Base-by-base conservation (phyloP, 2,797 vertebrate genomes). In the Dermochelys coriacea region DNA sequence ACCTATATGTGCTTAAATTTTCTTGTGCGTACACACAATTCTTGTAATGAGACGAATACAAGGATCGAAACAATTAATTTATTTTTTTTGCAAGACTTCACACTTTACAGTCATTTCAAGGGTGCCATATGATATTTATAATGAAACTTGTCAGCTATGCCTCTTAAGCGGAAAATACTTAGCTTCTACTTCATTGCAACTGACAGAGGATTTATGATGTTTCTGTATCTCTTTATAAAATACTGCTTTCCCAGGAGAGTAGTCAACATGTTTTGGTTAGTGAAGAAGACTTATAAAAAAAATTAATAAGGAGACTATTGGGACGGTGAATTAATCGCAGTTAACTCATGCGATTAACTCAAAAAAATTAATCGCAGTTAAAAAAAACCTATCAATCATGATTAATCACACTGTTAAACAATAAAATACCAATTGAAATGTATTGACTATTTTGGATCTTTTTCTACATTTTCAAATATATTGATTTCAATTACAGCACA, bases 161-260 rank as follows among this genome's bases (percentile, higher is more conserved):
- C 71, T 93, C 83, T 89, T 71, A 93, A 95, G 34, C 83, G 41
- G n/a, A 52, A 79, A 83, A 85, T 9, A 77, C 54, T 82, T 82
- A 89, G 52, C 4, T 55, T 80, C 86, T 82, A 93, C 95, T 91
- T 64, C 82, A 61, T 61, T 61, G 34, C 51, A 94, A 87, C 49
- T 50, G 14, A 82, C 19, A 15, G n/a, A n/a, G 87, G 90, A 94
- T 94, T 95, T 93, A 88, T 77, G n/a, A 85, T 61, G 87, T 71
- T 52, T 50, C 93, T 93, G 81, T 90, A 31, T 61, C 59, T 93
- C 37, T 85, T 37, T 85, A 0, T 57, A 82, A 41, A n/a, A 81
- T 89, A 94, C 1, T 84, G 87, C 41, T 31, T 92, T 91, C 89
- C 84, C 88, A 78, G 54, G 12, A 4, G 16, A 11, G 1, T 14